Percentiles rank a stretch among this genome's conserved stretches.
These are phyloP conservation scores for Steinernema hermaphroditum DNA, from an alignment of 2,888 invertebrate genomes.

Conservation along the genomic window DNA sequence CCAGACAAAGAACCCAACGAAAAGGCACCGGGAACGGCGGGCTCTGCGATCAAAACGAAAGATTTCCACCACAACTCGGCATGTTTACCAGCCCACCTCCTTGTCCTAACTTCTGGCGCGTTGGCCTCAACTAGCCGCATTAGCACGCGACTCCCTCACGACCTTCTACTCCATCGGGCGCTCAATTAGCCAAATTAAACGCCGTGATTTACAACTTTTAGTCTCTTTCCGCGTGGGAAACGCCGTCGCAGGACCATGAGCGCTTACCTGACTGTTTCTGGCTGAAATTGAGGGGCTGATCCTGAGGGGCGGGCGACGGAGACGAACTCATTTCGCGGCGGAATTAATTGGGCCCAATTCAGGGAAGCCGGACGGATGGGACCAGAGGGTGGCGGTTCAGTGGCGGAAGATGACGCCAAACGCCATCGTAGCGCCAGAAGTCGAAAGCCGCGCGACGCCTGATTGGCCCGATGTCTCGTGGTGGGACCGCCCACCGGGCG, in stretches of 20 bases:
- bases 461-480: background rate
- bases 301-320: background rate
- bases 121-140: constrained; percentile 11
- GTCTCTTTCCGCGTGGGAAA: background rate
- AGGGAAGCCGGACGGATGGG: background rate
- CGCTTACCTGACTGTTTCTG: constrained; percentile 15
- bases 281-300: constrained; percentile 17
- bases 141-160: constrained; percentile 1
- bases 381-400: background rate
- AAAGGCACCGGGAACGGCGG: no score
- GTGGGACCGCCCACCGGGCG: constrained; percentile 3
- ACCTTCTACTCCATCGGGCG: background rate
- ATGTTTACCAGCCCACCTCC: no score
- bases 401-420: constrained; percentile 24
- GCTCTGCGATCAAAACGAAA: no score
- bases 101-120: background rate
- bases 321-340: background rate
- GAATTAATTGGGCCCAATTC: background rate
- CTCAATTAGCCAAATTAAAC: constrained; percentile 26
- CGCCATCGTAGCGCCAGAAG: constrained; percentile 23
- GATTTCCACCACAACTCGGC: no score
- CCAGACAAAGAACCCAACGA: no score
- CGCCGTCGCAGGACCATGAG: background rate
- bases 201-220: constrained; percentile 14
- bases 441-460: constrained; percentile 17